Evolutionary conservation across 2,797 vertebrate species (phyloP), one percentile per base, ranked within the genome.

Genomic region (Mastacembelus armatus): DNA sequence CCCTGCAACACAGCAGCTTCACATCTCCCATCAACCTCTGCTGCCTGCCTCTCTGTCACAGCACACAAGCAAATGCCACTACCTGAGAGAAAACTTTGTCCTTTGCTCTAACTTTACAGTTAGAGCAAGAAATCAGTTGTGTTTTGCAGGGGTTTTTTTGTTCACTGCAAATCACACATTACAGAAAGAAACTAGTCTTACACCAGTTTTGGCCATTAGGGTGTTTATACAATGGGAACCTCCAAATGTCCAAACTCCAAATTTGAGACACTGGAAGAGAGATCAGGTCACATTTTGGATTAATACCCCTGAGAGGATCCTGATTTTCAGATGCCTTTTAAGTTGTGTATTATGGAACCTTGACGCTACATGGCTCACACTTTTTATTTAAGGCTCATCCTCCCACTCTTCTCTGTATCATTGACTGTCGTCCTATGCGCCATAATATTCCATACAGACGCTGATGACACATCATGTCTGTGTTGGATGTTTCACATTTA

Each of bases 1-100:
- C 26, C 29, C 61, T 50, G 39, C 48, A 66, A 66, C 74, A 79
- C 71, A 72, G 52, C 68, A 67, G 43, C 57, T 47, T 70, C 49
- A 30, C 62, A 67, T 74, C 36, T 49, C 40, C 32, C 12, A 2
- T 56, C 71, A 71, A 11, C 54, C 56, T 67, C 66, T 50, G 21
- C 49, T 42, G 39, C 58, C 59, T 24, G n/a, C n/a, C n/a, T 36
- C 59, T 72, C 22, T 6, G 7, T 59, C 38, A 51, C 36, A 78
- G 45, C 57, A 33, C 22, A 47, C 15, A 7, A 40, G 21, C 48
- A 55, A 70, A 56, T 14, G 12, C 1, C 6, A 10, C 40, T 18
- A 38, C 15, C 39, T 61, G 51, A 32, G 4, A 40, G 26, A 56
- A n/a, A n/a, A n/a, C n/a, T n/a, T n/a, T n/a, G n/a, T n/a, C n/a